Evolutionary conservation across 2,113 vertebrate genomes (phyloP).

Genomic region (Numida meleagris): DNA sequence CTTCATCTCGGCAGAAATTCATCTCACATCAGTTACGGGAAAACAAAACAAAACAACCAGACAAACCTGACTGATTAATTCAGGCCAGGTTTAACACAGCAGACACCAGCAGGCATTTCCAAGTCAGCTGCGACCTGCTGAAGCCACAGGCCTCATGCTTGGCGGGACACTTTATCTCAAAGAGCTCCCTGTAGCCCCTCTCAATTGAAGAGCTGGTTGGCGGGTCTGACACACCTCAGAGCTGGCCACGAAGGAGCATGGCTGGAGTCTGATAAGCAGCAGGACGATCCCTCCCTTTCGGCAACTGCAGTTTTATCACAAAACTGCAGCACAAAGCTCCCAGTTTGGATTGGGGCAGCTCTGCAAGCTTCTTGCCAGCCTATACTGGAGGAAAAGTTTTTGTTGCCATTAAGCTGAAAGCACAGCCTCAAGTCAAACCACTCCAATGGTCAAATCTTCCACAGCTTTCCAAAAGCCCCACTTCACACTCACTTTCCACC

Average conservation of each 20-base stretch:
- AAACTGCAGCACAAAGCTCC: neutral
- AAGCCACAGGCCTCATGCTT: neutral
- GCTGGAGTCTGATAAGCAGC: neutral
- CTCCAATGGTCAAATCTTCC: neutral
- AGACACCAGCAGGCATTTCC: neutral
- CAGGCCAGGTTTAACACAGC: neutral
- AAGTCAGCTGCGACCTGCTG: neutral
- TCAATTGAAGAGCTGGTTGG: neutral
- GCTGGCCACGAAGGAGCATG: neutral
- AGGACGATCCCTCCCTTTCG: neutral
- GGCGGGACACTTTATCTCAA: neutral
- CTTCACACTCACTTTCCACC: neutral
- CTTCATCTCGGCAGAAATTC: neutral
- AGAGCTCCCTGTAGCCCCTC: neutral
- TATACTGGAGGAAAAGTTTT: neutral
- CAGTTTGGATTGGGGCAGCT: neutral
- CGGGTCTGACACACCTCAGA: neutral
- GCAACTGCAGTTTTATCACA: neutral
- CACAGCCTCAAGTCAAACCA: neutral
- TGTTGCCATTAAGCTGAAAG: neutral
- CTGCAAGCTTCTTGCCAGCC: neutral
- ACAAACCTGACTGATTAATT: fast-evolving
- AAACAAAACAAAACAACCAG: neutral
- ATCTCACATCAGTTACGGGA: neutral
- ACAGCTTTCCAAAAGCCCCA: neutral